phyloP scores from a whole-genome alignment of 1,140 invertebrate genomes.

The Oncopodura yosiiana region DNA sequence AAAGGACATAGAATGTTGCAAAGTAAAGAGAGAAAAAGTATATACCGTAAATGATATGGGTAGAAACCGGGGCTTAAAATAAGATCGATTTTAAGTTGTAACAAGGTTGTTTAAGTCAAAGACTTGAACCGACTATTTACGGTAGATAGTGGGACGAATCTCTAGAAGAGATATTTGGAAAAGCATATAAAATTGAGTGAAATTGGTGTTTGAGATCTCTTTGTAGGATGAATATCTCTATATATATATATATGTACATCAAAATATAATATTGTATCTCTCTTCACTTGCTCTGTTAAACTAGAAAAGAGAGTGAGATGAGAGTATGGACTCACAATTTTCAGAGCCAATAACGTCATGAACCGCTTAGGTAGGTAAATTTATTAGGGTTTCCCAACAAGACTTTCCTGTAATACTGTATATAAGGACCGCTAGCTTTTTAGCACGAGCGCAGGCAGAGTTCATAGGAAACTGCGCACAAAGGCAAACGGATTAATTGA shows the following conservation, averaged over 20 bases:
- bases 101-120: no score
- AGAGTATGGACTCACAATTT: constrained; percentile 19
- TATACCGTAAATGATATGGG: no score
- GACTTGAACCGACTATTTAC: background rate
- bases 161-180: no score
- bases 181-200: no score
- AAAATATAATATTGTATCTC: no score
- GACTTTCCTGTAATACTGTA: constrained; percentile 26
- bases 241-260: no score
- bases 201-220: no score
- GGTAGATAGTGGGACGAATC: background rate
- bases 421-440: constrained; percentile 20
- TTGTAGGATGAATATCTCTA: no score
- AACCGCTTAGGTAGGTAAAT: constrained; percentile 31
- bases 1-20: background rate
- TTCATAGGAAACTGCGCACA: constrained; percentile 26
- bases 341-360: constrained; percentile 33
- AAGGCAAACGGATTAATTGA: constrained; percentile 31
- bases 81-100: no score
- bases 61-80: no score
- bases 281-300: background rate
- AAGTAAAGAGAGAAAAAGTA: background rate
- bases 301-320: background rate
- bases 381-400: constrained; percentile 26
- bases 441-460: constrained; percentile 27